A percentile compares a stretch with the other conserved stretches of the same genome.
Conservation (phyloP, 1,140 invertebrate genomes). For the Bicyclus anynana region DNA sequence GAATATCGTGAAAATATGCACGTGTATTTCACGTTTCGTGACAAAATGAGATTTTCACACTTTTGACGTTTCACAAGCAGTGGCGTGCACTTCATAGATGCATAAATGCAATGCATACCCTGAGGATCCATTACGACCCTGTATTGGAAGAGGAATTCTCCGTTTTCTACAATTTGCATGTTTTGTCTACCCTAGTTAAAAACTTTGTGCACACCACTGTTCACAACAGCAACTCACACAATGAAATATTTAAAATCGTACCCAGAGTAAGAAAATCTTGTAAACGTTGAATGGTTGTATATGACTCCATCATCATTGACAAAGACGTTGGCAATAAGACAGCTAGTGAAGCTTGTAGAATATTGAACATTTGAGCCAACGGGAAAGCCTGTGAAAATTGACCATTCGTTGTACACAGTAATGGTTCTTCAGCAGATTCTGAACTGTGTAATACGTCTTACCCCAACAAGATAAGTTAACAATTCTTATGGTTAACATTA, state of each 20-base stretch:
- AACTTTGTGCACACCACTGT: too few species aligned
- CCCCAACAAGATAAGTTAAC: conserved; percentile 5
- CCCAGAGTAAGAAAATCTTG: conserved; percentile 55
- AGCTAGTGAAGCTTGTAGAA: conserved; percentile 71
- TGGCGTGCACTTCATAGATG: too few species aligned
- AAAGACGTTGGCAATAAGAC: conserved; percentile 85
- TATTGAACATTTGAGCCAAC: conserved; percentile 72
- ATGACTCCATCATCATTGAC: conserved; percentile 68
- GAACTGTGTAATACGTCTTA: neutral
- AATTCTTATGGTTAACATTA: neutral
- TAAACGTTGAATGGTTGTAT: conserved; percentile 52
- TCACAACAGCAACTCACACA: conserved; percentile 33
- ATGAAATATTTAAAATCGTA: conserved; percentile 50
- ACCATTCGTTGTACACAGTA: conserved; percentile 5
- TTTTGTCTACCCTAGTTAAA: too few species aligned
- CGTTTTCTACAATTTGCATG: too few species aligned
- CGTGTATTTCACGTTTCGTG: neutral
- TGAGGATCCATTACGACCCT: too few species aligned
- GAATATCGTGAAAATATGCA: neutral
- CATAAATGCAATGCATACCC: too few species aligned
- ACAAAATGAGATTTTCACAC: conserved; percentile 2
- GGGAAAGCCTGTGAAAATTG: conserved; percentile 68
- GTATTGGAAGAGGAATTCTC: too few species aligned
- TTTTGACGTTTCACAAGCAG: conserved; percentile 38
- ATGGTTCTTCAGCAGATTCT: neutral